These are phyloP conservation scores for Macrotis lagotis DNA, from an alignment of 2,113 vertebrate genomes.

Conservation along the genomic window DNA sequence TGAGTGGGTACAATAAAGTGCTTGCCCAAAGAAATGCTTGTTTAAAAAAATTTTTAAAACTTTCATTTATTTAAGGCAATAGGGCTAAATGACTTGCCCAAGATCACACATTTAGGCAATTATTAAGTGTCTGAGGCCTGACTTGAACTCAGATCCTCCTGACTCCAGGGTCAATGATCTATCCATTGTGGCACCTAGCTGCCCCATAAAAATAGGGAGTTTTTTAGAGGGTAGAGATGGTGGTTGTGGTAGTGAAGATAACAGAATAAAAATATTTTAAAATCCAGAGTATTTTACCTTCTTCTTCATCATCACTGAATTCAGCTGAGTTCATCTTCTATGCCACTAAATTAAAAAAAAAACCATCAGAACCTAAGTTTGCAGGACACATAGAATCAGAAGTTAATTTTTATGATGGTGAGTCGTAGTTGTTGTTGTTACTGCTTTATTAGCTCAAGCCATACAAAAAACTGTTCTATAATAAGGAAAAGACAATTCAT, in stretches of 20 bases:
- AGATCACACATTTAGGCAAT: too few relatives aligned
- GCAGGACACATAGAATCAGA: not conserved
- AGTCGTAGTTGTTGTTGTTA: not conserved
- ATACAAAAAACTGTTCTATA: not conserved
- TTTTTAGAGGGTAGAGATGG: rapidly evolving
- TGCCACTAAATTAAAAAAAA: constrained; percentile 79
- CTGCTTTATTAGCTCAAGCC: constrained; percentile 20
- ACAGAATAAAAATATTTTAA: constrained; percentile 42
- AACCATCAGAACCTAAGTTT: constrained; percentile 25
- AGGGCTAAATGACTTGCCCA: too few relatives aligned
- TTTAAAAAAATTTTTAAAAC: constrained; percentile 1
- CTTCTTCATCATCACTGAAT: constrained; percentile 85
- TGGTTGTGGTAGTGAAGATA: not conserved
- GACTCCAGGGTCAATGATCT: too few relatives aligned
- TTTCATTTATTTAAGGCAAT: not conserved
- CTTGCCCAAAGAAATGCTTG: not conserved
- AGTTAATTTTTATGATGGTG: not conserved
- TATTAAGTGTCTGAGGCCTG: too few relatives aligned
- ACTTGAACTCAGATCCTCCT: too few relatives aligned
- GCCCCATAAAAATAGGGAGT: too few relatives aligned
- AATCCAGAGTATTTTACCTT: constrained; percentile 80
- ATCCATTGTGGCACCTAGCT: too few relatives aligned
- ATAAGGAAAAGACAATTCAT: not conserved
- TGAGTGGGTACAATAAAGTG: not conserved
- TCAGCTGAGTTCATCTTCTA: constrained; percentile 89